Conservation (phyloP, 2,113 vertebrate species). For the Chiloscyllium plagiosum region DNA sequence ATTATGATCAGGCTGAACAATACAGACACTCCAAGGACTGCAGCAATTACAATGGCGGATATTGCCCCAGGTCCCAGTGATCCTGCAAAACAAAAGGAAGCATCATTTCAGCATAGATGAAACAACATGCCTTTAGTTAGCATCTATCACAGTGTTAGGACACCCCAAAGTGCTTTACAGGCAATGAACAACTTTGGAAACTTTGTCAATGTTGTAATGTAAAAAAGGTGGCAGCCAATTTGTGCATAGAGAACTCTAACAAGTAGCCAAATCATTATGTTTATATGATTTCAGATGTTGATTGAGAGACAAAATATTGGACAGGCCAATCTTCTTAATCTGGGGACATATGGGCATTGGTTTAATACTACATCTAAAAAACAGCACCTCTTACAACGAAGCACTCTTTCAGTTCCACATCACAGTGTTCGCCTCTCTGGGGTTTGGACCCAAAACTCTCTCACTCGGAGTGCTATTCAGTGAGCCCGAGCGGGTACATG, state of each 20-base stretch:
- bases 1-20: constrained; percentile 29
- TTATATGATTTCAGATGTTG: background rate
- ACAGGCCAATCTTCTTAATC: background rate
- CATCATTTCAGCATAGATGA: background rate
- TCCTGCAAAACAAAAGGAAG: constrained; percentile 11
- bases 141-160: too few species aligned
- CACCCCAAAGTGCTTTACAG: background rate
- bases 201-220: background rate
- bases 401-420: background rate
- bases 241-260: background rate
- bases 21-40: constrained; percentile 27
- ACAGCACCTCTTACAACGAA: background rate
- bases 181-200: background rate
- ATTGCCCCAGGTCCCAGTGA: constrained; percentile 31
- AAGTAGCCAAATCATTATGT: background rate
- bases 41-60: constrained; percentile 30
- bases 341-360: background rate
- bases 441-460: background rate
- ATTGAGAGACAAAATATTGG: background rate
- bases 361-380: background rate
- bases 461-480: background rate
- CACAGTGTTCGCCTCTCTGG: background rate
- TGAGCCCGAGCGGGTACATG: background rate
- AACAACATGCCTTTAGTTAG: background rate
- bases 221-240: background rate